These are phyloP conservation scores for Sipha maydis DNA, from an alignment of 2,888 invertebrate species.

Conservation along the genomic window DNA sequence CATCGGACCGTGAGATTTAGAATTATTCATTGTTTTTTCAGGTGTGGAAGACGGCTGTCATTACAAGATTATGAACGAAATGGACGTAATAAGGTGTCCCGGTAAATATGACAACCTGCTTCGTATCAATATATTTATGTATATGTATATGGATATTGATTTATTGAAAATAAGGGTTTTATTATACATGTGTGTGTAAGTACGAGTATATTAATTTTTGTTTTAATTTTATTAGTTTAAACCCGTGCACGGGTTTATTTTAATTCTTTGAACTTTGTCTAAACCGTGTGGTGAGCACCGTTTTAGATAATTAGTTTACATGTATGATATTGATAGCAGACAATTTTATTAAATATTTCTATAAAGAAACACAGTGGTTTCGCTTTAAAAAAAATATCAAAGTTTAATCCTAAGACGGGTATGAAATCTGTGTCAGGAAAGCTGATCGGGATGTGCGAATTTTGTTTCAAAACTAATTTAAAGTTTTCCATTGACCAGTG, in stretches of 20 bases:
- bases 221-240: no score
- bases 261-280: no score
- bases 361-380: neutral
- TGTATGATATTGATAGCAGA: no score
- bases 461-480: constrained; percentile 49
- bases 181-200: no score
- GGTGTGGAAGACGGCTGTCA: neutral
- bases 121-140: no score
- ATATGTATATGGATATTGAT: no score
- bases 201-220: no score
- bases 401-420: neutral
- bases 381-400: neutral
- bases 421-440: neutral
- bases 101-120: neutral
- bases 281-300: no score
- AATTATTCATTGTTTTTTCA: constrained; percentile 14
- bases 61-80: neutral
- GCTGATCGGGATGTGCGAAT: neutral
- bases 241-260: no score
- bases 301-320: no score
- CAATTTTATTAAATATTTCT: neutral
- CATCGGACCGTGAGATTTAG: constrained; percentile 2
- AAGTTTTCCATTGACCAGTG: constrained; percentile 47
- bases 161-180: no score
- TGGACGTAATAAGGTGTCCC: neutral